Conservation (phyloP, 1,140 invertebrate species). For the Cardiocondyla obscurior region DNA sequence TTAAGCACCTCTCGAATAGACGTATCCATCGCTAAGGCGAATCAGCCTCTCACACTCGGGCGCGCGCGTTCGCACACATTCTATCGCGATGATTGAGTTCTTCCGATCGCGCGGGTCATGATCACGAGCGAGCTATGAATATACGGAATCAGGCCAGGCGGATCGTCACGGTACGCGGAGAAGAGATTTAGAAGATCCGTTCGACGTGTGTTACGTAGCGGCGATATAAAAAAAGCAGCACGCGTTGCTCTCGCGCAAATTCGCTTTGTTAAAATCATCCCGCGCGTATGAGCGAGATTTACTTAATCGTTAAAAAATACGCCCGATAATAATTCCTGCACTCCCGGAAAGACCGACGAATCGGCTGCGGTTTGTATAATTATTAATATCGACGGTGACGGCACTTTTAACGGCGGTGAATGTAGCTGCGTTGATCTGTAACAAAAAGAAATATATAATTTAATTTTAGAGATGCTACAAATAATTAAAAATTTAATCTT, state of each 20-base stretch:
- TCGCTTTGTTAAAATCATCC: constrained; percentile 31
- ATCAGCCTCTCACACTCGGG: constrained; percentile 43
- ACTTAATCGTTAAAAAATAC: too few relatives aligned
- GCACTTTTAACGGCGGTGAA: too few relatives aligned
- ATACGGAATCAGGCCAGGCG: constrained; percentile 65
- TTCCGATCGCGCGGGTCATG: constrained; percentile 66
- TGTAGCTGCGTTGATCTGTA: too few relatives aligned
- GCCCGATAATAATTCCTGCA: too few relatives aligned
- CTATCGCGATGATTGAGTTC: constrained; percentile 67
- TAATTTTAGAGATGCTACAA: too few relatives aligned
- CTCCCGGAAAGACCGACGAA: too few relatives aligned
- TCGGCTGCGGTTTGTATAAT: too few relatives aligned
- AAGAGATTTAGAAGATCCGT: constrained; percentile 7
- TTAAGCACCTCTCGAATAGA: constrained; percentile 47
- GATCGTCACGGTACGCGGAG: constrained; percentile 48
- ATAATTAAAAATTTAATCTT: too few relatives aligned
- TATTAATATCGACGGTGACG: too few relatives aligned
- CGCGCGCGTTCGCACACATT: constrained; percentile 45
- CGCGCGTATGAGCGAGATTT: constrained; percentile 31
- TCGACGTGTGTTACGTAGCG: background rate
- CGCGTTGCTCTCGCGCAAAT: background rate
- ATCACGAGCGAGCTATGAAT: constrained; percentile 62
- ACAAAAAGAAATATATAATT: too few relatives aligned
- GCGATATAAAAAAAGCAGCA: constrained; percentile 15
- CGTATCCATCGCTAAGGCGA: constrained; percentile 48